Evolutionary conservation across 2,888 invertebrate genomes (phyloP), one percentile per base, ranked within the genome.

Genomic region (Epinotia brunnichana): DNA sequence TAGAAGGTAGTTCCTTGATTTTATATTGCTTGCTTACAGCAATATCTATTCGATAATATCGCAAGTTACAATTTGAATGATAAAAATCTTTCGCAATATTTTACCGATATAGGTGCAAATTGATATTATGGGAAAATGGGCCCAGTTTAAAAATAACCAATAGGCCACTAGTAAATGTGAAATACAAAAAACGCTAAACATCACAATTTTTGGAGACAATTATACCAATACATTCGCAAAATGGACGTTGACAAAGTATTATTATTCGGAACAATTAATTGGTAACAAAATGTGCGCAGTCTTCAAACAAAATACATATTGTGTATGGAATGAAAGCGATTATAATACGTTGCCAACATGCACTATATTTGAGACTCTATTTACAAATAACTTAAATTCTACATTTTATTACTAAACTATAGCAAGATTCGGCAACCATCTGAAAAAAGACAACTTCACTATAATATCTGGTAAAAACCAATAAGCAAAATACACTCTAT

Each of bases 271-370:
- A 76, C 56, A 70, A 63, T 60, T 61, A 60, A 59, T 74, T 70
- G 74, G 66, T 66, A 74, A 73, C 70, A 29, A 68, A 62, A 59
- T 19, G 73, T 53, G 73, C 62, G 75, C 75, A 76, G 76, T 77
- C 70, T 78, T 74, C 73, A 24, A 61, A 74, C 76, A 76, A 70
- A 73, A 66, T 75, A 74, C 74, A 75, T 76, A 73, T 71, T 75
- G 73, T 56, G 24, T 69, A 24, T 53, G n/a, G 35, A 56, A 68
- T 44, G 59, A 39, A 41, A 13, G 24, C 19, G 57, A 44, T 15
- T 62, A 80, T 85, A 85, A 89, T 77, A 90, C 90, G 81, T 86
- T 85, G 89, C 74, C 90, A 91, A 91, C 91, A 91, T 91, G 89
- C 89, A 82, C 68, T 69, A 69, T 35, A 69, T 56, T 74, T 76